Evolutionary conservation across 2,888 invertebrate species (phyloP).

Genomic region (Apomyelois bistriatella): DNA sequence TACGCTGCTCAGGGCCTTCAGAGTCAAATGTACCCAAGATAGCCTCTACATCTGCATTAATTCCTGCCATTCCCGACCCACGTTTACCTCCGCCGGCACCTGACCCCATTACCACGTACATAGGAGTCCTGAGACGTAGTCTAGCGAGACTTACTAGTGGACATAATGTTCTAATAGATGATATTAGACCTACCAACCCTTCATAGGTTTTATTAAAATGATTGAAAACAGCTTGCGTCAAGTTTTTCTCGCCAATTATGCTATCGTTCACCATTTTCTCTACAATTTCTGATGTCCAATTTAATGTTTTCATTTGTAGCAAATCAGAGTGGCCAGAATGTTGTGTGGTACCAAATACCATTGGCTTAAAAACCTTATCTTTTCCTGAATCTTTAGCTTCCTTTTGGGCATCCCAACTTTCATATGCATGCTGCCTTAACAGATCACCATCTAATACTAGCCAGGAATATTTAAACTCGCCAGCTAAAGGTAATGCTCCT

Average conservation of each 20-base stretch:
- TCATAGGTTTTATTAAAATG: slow-evolving; percentile 85
- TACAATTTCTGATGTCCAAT: slow-evolving; percentile 84
- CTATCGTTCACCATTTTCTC: slow-evolving; percentile 82
- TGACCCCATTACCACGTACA: slow-evolving; percentile 87
- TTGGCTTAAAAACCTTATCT: slow-evolving; percentile 65
- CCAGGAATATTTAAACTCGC: slow-evolving; percentile 86
- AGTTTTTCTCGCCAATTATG: slow-evolving; percentile 81
- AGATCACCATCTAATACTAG: slow-evolving; percentile 86
- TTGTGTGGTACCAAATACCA: slow-evolving; percentile 87
- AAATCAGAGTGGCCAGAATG: slow-evolving; percentile 85
- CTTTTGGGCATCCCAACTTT: slow-evolving; percentile 79
- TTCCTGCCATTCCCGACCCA: slow-evolving; percentile 57
- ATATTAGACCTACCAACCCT: slow-evolving; percentile 86
- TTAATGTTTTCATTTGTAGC: slow-evolving; percentile 79
- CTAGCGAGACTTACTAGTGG: slow-evolving; percentile 85
- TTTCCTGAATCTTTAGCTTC: slow-evolving; percentile 60
- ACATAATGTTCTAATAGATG: slow-evolving; percentile 89
- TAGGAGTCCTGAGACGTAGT: slow-evolving; percentile 82
- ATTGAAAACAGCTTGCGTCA: slow-evolving; percentile 81
- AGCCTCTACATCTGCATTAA: slow-evolving; percentile 86
- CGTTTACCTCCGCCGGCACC: slow-evolving; percentile 69
- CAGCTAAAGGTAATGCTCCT: slow-evolving; percentile 82
- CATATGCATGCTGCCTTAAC: slow-evolving; percentile 83
- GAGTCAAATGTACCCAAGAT: slow-evolving; percentile 89
- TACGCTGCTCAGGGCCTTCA: slow-evolving; percentile 85